phyloP scores from a whole-genome alignment of 2,797 vertebrate genomes.

The Parambassis ranga region DNA sequence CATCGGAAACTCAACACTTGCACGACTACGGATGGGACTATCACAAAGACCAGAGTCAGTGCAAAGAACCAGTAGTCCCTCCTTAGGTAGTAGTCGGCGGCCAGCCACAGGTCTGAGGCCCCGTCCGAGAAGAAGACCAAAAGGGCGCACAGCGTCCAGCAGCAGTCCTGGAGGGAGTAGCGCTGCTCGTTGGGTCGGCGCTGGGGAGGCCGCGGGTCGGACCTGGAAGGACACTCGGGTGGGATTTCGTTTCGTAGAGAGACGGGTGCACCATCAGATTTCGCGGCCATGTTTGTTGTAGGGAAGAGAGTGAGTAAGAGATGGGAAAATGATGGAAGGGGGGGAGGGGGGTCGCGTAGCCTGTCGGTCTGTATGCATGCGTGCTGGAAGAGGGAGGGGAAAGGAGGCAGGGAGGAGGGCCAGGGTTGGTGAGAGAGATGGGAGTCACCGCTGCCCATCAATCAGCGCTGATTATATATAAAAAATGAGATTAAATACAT shows the following conservation, averaged over 20 bases:
- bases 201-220: conserved; percentile 61
- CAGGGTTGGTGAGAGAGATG: conserved; percentile 27
- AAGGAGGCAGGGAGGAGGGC: conserved; percentile 44
- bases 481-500: conserved; percentile 2
- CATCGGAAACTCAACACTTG: conserved; percentile 95
- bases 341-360: conserved; percentile 62
- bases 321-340: conserved; percentile 72
- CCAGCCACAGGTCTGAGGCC: conserved; percentile 98
- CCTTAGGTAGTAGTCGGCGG: conserved; percentile 92
- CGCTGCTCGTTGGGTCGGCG: conserved; percentile 67
- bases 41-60: conserved; percentile 91
- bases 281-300: conserved; percentile 86
- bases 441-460: conserved; percentile 29
- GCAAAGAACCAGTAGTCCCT: conserved; percentile 87
- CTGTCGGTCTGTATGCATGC: conserved; percentile 56
- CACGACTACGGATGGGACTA: conserved; percentile 92
- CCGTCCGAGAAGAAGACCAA: conserved; percentile 97
- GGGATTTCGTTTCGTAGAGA: conserved; percentile 69
- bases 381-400: conserved; percentile 44
- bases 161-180: conserved; percentile 88
- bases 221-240: conserved; percentile 64
- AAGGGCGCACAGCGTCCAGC: conserved; percentile 92
- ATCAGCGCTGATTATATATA: conserved; percentile 1
- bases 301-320: conserved; percentile 76
- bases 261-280: conserved; percentile 80